Conservation (phyloP, 2,888 invertebrate species). For the Sycophila texana region DNA sequence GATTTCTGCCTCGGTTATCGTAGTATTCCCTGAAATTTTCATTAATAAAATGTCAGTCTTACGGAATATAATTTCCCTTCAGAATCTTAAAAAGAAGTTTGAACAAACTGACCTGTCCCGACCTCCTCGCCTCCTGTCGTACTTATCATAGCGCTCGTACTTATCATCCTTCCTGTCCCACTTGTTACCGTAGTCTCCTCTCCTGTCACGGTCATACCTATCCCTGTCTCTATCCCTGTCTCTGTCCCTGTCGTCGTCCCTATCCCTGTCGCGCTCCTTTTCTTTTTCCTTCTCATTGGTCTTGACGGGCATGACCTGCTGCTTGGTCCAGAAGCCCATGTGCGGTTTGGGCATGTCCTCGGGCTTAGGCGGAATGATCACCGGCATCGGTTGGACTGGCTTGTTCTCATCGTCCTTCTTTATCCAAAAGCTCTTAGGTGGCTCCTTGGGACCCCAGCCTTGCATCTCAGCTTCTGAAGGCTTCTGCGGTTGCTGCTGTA, state of each 20-base stretch:
- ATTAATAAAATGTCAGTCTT: background rate
- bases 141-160: conserved; percentile 33
- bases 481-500: conserved; percentile 52
- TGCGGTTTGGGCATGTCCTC: conserved; percentile 74
- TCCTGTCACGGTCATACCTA: conserved; percentile 66
- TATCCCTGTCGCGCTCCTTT: conserved; percentile 65
- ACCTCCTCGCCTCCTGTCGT: conserved; percentile 48
- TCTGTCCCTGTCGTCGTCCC: conserved; percentile 67
- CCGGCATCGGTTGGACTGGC: background rate
- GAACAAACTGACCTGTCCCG: conserved; percentile 50
- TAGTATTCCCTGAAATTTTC: conserved; percentile 67
- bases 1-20: conserved; percentile 68
- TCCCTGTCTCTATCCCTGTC: conserved; percentile 69
- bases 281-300: conserved; percentile 72
- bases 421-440: conserved; percentile 67
- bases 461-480: conserved; percentile 61
- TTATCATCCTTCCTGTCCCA: conserved; percentile 66
- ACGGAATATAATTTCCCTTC: background rate
- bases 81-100: background rate
- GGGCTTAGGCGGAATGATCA: conserved; percentile 57
- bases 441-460: conserved; percentile 71
- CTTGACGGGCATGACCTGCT: conserved; percentile 71
- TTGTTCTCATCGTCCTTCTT: conserved; percentile 67
- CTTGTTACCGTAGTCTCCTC: conserved; percentile 67
- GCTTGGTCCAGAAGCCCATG: conserved; percentile 75